Conservation (phyloP, 2,113 vertebrate species). For the Perognathus longimembris region DNA sequence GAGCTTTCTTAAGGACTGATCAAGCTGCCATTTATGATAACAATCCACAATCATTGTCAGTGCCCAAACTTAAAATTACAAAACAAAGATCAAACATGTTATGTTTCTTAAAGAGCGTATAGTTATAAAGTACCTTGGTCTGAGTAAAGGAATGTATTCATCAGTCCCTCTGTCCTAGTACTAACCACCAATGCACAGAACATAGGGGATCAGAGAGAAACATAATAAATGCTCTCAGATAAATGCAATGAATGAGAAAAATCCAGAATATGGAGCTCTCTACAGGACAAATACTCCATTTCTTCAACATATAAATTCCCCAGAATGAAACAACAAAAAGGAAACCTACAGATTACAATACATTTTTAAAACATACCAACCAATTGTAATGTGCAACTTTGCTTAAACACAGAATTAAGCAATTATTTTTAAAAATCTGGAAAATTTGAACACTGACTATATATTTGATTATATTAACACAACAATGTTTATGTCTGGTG, state of each 20-base stretch:
- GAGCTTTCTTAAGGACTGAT: not conserved
- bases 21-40: not conserved
- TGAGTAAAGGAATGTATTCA: not conserved
- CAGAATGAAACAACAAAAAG: not conserved
- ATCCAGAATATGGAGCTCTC: not conserved
- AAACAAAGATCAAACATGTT: not conserved
- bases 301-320: not conserved
- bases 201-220: not conserved
- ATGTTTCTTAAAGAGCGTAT: not conserved
- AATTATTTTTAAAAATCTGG: conserved; percentile 6
- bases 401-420: not conserved
- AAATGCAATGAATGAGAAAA: not conserved
- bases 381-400: not conserved
- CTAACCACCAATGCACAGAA: not conserved
- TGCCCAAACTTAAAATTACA: conserved; percentile 35
- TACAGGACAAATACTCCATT: not conserved
- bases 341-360: not conserved
- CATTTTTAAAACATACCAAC: not conserved
- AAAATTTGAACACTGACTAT: not conserved
- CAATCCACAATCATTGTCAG: not conserved
- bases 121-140: not conserved
- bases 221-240: not conserved
- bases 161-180: too few species aligned
- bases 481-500: not conserved
- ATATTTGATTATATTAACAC: not conserved